Percentiles rank a stretch among this genome's conserved stretches.
These are phyloP conservation scores for Platycheirus rosarum DNA, from an alignment of 2,888 invertebrate genomes.

Conservation along the genomic window DNA sequence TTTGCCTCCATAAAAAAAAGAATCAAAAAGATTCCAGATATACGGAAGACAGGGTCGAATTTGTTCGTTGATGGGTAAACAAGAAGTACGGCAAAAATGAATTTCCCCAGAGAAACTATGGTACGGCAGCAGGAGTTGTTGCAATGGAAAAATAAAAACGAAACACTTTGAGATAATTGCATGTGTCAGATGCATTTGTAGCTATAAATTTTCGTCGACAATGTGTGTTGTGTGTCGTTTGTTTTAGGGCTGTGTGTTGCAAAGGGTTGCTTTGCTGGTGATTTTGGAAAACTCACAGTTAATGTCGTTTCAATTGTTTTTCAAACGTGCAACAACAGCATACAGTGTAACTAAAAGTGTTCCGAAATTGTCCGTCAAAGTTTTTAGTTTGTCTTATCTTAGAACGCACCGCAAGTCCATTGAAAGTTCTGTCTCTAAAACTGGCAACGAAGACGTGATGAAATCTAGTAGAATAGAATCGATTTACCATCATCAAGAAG, in stretches of 20 bases:
- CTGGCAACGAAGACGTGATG: too few relatives aligned
- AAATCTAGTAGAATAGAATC: too few relatives aligned
- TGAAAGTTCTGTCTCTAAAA: too few relatives aligned
- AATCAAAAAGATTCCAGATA: slow-evolving; percentile 16
- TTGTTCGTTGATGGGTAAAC: slow-evolving; percentile 39
- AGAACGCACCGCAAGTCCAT: too few relatives aligned
- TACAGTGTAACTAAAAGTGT: too few relatives aligned
- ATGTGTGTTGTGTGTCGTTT: slow-evolving; percentile 45
- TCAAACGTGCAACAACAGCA: too few relatives aligned
- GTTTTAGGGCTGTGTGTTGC: slow-evolving; percentile 9
- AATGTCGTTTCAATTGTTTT: too few relatives aligned
- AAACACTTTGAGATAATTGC: slow-evolving; percentile 65
- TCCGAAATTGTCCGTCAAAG: too few relatives aligned
- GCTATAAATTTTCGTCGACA: slow-evolving; percentile 57
- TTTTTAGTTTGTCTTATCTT: too few relatives aligned
- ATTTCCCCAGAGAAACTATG: slow-evolving; percentile 30
- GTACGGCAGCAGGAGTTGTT: slow-evolving; percentile 23
- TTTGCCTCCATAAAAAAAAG: slow-evolving; percentile 58
- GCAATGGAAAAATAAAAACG: slow-evolving; percentile 15
- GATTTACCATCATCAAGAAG: too few relatives aligned
- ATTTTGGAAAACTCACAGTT: neutral
- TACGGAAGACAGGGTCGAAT: slow-evolving; percentile 25
- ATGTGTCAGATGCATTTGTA: slow-evolving; percentile 65
- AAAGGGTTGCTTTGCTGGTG: slow-evolving; percentile 13
- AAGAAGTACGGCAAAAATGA: slow-evolving; percentile 21